These are phyloP conservation scores for Kryphioiulus occultus DNA, from an alignment of 2,888 invertebrate genomes.

Conservation along the genomic window DNA sequence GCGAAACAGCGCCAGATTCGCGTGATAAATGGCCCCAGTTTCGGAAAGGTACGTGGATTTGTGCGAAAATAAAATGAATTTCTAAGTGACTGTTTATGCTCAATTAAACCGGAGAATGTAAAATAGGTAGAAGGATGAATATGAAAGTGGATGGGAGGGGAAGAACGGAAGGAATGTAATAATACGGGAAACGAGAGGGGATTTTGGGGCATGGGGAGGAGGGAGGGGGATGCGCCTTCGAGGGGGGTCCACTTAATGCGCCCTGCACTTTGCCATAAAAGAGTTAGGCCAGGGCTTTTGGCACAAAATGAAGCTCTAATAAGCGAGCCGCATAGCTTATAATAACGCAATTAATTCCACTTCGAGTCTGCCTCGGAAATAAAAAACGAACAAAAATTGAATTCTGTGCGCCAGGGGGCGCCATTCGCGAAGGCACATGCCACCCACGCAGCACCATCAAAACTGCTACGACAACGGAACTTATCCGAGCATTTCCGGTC, in stretches of 20 bases:
- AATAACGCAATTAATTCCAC: background rate
- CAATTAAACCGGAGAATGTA: constrained; percentile 35
- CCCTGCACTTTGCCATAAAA: constrained; percentile 35
- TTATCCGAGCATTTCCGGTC: no score
- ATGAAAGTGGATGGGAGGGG: constrained; percentile 8
- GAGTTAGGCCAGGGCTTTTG: constrained; percentile 17
- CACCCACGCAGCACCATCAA: no score
- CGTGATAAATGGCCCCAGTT: constrained; percentile 11
- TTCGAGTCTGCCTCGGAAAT: background rate
- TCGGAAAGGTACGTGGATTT: background rate
- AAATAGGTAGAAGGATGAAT: constrained; percentile 31
- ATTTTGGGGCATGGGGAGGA: no score
- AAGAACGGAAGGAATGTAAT: constrained; percentile 22
- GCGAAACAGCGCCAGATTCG: background rate
- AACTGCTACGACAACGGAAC: no score
- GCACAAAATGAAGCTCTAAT: background rate
- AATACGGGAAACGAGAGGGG: constrained; percentile 29
- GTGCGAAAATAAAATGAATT: constrained; percentile 35
- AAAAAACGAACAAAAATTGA: background rate
- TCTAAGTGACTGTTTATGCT: constrained; percentile 35
- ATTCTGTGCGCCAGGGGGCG: background rate
- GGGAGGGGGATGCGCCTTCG: background rate
- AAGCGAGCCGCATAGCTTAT: constrained; percentile 3
- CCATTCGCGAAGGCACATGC: background rate
- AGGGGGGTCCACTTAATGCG: constrained; percentile 18